phyloP scores from a whole-genome alignment of 2,888 invertebrate species.

The Leucozona laternaria region DNA sequence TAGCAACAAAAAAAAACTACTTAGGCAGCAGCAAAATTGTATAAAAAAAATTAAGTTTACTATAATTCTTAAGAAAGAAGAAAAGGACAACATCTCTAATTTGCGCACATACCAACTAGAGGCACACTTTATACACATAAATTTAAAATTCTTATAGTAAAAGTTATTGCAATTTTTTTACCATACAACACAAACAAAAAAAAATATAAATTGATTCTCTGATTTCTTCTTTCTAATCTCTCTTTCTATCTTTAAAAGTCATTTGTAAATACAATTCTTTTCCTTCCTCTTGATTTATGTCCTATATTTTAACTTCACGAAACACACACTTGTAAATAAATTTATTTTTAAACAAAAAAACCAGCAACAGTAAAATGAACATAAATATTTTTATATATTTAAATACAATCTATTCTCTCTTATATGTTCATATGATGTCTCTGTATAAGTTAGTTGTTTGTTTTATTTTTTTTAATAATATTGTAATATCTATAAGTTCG shows the following conservation, averaged over 20 bases:
- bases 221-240: constrained; percentile 48
- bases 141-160: constrained; percentile 54
- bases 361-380: constrained; percentile 58
- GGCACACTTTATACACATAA: constrained; percentile 62
- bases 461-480: constrained; percentile 24
- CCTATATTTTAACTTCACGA: constrained; percentile 32
- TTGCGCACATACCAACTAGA: constrained; percentile 75
- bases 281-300: constrained; percentile 10
- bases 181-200: constrained; percentile 18
- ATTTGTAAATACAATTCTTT: constrained; percentile 59
- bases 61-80: constrained; percentile 39
- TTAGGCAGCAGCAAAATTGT: constrained; percentile 45
- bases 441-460: constrained; percentile 60
- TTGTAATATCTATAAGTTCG: constrained; percentile 47
- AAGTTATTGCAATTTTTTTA: constrained; percentile 66
- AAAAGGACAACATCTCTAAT: constrained; percentile 52
- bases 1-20: constrained; percentile 29
- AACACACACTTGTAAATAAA: constrained; percentile 63
- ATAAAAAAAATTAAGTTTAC: constrained; percentile 45
- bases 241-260: constrained; percentile 31
- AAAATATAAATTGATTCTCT: constrained; percentile 17
- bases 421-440: constrained; percentile 55
- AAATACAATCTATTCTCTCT: constrained; percentile 69
- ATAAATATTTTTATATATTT: constrained; percentile 73
- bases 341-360: constrained; percentile 44